Evolutionary conservation across 2,797 vertebrate species (phyloP), one percentile per base, ranked within the genome.

Genomic region (Columba guinea): DNA sequence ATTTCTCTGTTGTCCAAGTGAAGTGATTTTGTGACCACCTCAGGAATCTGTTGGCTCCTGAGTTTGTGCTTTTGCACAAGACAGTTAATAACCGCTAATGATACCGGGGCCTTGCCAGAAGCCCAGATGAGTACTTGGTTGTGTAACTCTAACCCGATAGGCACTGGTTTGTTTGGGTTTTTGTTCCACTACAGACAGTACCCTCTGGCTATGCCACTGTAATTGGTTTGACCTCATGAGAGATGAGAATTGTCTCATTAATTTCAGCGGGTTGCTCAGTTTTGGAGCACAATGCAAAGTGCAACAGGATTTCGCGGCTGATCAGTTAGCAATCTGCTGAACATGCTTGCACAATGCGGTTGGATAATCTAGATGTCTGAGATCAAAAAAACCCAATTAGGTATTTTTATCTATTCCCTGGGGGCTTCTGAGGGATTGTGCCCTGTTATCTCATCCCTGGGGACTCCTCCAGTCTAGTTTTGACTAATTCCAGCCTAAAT

Each of bases 321-420:
- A 77, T 82, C 86, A 65, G 81, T 78, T 59, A 60, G 71, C 64
- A 90, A 83, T 84, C 70, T 91, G 85, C 85, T 88, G 88, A 95
- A 83, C 69, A 2, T 5, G 60, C 94, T 89, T 69, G 24, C 77
- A 94, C 34, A 70, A 89, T 37, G 49, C 0, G 2, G 49, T 64
- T 5, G 3, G 86, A 58, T 84, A 71, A 94, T 89, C 94, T 55
- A 87, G 74, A 67, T 90, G 68, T 68, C 68, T 75, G 77, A 89
- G 78, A 93, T 83, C 0, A 68, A 85, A 94, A 83, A 90, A 70
- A 46, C n/a, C 0, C 60, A 67, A 93, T 94, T 90, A 94, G 41
- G 30, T 84, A 73, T 92, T 96, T 93, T 94, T 85, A 87, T 87
- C 75, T 92, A 6, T 89, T 90, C 84, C 84, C 90, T 78, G 37